Percentiles rank a stretch among this genome's conserved stretches.
Evolutionary conservation across 1,140 invertebrate genomes (phyloP).

Genomic region (Homarus americanus): DNA sequence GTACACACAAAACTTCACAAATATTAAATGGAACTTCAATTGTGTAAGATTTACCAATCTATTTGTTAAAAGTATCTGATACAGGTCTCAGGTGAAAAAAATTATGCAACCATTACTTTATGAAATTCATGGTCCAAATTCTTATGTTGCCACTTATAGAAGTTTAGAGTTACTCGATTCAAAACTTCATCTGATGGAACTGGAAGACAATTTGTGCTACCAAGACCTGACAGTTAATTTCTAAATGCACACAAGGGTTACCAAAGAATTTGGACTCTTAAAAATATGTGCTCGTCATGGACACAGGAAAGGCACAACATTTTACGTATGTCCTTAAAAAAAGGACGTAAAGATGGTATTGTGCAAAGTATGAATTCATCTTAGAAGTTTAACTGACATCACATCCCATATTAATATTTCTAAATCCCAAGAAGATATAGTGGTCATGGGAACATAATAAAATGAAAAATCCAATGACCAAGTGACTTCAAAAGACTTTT

Average conservation of each 20-base stretch:
- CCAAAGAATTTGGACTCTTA: slow-evolving; percentile 8
- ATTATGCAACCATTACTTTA: slow-evolving; percentile 29
- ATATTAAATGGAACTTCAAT: neutral
- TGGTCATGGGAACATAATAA: neutral
- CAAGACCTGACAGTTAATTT: neutral
- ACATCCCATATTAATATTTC: slow-evolving; percentile 10
- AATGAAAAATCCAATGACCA: neutral
- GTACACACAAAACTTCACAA: neutral
- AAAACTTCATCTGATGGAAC: slow-evolving; percentile 4
- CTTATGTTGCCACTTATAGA: neutral
- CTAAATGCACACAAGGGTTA: neutral
- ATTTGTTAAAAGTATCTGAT: neutral
- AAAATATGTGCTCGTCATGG: slow-evolving; percentile 40
- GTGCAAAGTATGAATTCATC: slow-evolving; percentile 40
- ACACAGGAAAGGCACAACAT: slow-evolving; percentile 60
- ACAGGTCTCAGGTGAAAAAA: neutral
- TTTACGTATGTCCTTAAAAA: slow-evolving; percentile 54
- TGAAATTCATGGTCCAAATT: slow-evolving; percentile 16
- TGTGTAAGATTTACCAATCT: neutral
- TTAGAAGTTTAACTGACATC: neutral
- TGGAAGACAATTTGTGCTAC: slow-evolving; percentile 15
- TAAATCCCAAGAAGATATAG: neutral
- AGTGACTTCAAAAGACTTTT: neutral
- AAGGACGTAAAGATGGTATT: slow-evolving; percentile 24
- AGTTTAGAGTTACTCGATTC: neutral